Base-by-base conservation (phyloP, 1,140 invertebrate genomes). In the Polyergus mexicanus region DNA sequence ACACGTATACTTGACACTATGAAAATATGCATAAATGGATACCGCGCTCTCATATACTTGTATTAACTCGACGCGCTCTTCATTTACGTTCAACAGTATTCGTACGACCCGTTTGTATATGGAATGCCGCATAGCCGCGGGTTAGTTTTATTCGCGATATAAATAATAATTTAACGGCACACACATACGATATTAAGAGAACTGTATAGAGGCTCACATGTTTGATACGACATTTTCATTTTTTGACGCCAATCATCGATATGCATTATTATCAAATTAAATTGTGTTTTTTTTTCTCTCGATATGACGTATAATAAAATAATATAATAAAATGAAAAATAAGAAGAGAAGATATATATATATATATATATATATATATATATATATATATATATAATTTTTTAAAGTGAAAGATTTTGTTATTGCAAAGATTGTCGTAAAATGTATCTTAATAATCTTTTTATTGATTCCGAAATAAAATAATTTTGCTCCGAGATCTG, bases 51-150 rank as follows among this genome's bases (percentile, higher is more conserved):
- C 38, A 13, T 74, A 74, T 62, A 83, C 78, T 83, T 74, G 54
- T 25, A 74, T 83, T 72, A 83, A 83, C 68, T 60, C 78, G 13
- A 47, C 54, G 35, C 78, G 78, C 16, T 51, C 4, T 51, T 72
- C 78, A 83, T 83, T 83, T 72, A 74, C n/a, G 56, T 72, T 44
- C 35, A 68, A 81, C 54, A 32, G 66, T 58, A 83, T 72, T 83
- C 56, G 28, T 38, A 10, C 56, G 68, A 56, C 7, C 47, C 68
- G 2, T 74, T 83, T 74, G 32, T 83, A 83, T 38, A 47, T 28
- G 78, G 25, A 83, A 74, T 60, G 68, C 68, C 54, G 78, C 68
- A 83, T 83, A 83, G 56, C 68, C 78, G 25, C 68, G 28, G 68
- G 68, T 60, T 83, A 74, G 28, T 47, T 11, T 72, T 81, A 32